Evolutionary conservation across 2,888 invertebrate species (phyloP), one percentile per base, ranked within the genome.

Genomic region (Ormyrus rosae): DNA sequence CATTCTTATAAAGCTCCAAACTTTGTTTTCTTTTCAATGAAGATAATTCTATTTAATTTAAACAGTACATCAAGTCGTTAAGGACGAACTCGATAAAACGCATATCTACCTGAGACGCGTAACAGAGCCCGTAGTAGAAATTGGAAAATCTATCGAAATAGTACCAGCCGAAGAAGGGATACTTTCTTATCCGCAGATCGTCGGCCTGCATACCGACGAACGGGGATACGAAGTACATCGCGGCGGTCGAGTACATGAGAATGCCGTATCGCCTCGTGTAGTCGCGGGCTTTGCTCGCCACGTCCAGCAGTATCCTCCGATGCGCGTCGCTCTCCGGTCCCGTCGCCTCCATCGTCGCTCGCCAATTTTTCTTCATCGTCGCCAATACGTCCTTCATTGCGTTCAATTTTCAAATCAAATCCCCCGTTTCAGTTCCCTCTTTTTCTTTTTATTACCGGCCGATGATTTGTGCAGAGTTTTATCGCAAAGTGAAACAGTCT

Each of bases 101-200:
- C 11, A 63, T 53, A 10, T 11, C n/a, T 77, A 83, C 84, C 83
- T 83, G 84, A 8, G 76, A 81, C 3, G 75, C 51, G 48, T 83
- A 83, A 48, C 80, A 79, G 8, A 80, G n/a, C 0, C 53, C 82
- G 74, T 84, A 84, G 50, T 75, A 71, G 2, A 81, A 10, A 64
- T 82, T 61, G 11, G 83, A 83, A 19, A 76, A 80, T 55, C 78
- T 60, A 10, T 84, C 83, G 51, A 81, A 83, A 10, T 82, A 81
- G 53, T 83, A 84, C 84, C 83, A 83, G 10, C 82, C 84, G 65
- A 82, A 83, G 53, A 84, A 83, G 1, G 84, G 83, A 69, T 84
- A 83, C 34, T 83, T 82, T 11, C 78, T 72, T 0, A 61, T 19
- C 50, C 82, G 70, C 8, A 82, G 5, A 9, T 65, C n/a, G 56